Percentiles rank a stretch among this genome's conserved stretches.
These are phyloP conservation scores for Hucho hucho DNA, from an alignment of 2,113 vertebrate species.

Conservation along the genomic window DNA sequence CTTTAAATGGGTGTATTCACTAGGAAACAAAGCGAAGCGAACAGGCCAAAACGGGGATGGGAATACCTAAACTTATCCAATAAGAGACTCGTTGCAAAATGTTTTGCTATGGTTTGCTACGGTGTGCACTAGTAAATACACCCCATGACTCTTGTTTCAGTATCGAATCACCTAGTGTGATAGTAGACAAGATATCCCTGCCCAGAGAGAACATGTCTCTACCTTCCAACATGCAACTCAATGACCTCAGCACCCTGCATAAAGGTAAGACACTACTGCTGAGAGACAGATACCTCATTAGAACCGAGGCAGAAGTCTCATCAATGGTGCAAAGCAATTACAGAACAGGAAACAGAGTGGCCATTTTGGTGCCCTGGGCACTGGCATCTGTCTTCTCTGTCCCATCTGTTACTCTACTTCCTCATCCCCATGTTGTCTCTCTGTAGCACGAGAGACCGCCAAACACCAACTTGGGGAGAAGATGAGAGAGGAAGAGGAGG, in stretches of 20 bases:
- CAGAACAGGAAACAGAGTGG: not conserved
- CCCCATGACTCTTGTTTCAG: not conserved
- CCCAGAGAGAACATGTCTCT: constrained; percentile 87
- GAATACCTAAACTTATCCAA: not conserved
- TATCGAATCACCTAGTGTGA: constrained; percentile 48
- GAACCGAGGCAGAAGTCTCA: not conserved
- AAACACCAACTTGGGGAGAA: constrained; percentile 52
- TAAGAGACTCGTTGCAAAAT: too few species aligned
- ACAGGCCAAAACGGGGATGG: not conserved
- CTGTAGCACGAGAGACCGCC: constrained; percentile 62
- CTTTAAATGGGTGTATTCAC: too few species aligned
- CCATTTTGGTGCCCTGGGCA: not conserved
- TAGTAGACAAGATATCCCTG: constrained; percentile 60
- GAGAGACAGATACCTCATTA: not conserved
- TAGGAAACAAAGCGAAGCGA: too few species aligned
- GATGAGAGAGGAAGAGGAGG: constrained; percentile 46
- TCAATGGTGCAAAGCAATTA: not conserved
- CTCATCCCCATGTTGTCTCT: not conserved
- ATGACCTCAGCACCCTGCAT: constrained; percentile 72
- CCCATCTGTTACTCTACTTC: not conserved
- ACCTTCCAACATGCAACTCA: constrained; percentile 84
- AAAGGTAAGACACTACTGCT: constrained; percentile 64
- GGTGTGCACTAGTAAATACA: too few species aligned
- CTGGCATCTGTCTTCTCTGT: not conserved
- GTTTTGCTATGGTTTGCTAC: too few species aligned